Conservation (phyloP, 92 coral and sea anemone species). For the Phenganax marumi region DNA sequence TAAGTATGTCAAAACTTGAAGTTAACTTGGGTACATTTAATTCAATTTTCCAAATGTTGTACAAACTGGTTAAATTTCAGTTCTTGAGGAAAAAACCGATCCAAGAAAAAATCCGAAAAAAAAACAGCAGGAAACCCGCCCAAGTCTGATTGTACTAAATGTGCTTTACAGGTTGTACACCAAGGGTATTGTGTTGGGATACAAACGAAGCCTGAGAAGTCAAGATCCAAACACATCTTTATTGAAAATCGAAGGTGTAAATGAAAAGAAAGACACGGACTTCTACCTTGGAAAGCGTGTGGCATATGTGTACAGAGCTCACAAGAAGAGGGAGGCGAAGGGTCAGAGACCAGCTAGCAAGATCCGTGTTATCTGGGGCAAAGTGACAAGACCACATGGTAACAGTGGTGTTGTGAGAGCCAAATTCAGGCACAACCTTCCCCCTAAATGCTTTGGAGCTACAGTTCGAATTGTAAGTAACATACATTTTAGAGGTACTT, state of each 20-base stretch:
- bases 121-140: no score
- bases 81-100: no score
- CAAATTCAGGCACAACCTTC: conserved; percentile 91
- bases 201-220: conserved; percentile 86
- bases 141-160: no score
- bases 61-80: no score
- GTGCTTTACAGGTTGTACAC: conserved; percentile 68
- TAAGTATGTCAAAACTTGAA: no score
- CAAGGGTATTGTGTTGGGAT: conserved; percentile 97
- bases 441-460: conserved; percentile 95
- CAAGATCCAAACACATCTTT: conserved; percentile 97
- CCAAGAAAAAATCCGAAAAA: no score
- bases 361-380: conserved; percentile 95
- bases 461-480: conserved; percentile 92
- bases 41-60: no score
- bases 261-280: conserved; percentile 71
- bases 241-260: conserved; percentile 86
- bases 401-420: conserved; percentile 99
- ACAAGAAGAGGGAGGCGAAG: conserved; percentile 78
- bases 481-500: background rate
- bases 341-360: conserved; percentile 85
- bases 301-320: conserved; percentile 93
- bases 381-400: conserved; percentile 89
- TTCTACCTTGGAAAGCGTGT: conserved; percentile 96
- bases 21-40: no score